These are phyloP conservation scores for Ispidina lecontei DNA, from an alignment of 2,797 vertebrate species.

Conservation along the genomic window DNA sequence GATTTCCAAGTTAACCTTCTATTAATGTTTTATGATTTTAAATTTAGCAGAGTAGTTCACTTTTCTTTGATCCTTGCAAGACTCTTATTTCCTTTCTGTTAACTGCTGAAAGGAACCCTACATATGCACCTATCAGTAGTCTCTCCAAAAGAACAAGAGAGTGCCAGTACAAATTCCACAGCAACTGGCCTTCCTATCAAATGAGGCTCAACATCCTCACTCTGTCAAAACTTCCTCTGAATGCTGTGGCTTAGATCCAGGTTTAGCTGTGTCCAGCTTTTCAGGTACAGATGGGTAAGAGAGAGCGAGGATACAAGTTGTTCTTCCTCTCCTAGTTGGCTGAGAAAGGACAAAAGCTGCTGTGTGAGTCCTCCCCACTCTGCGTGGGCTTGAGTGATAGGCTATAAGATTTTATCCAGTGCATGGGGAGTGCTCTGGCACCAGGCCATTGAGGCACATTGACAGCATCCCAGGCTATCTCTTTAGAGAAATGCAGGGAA, in stretches of 20 bases:
- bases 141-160: not conserved
- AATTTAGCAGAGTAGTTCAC: constrained; percentile 28
- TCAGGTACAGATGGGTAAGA: not conserved
- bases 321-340: not conserved
- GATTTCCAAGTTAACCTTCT: constrained; percentile 52
- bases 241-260: not conserved
- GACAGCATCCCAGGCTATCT: not conserved
- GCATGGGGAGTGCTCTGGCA: not conserved
- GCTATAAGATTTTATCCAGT: constrained; percentile 2
- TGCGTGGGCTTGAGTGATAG: not conserved
- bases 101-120: not conserved
- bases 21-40: constrained; percentile 64
- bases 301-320: not conserved
- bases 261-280: not conserved
- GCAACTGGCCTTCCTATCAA: not conserved
- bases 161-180: not conserved
- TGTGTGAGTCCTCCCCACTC: not conserved
- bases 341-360: not conserved
- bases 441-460: not conserved
- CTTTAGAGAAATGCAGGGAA: not conserved
- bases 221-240: constrained; percentile 40
- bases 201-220: not conserved
- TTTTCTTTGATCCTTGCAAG: constrained; percentile 12
- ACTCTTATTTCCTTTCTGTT: constrained; percentile 15
- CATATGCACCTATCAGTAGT: not conserved